Evolutionary conservation across 2,888 invertebrate species (phyloP), one percentile per base, ranked within the genome.

Genomic region (Stenodema calcarata): DNA sequence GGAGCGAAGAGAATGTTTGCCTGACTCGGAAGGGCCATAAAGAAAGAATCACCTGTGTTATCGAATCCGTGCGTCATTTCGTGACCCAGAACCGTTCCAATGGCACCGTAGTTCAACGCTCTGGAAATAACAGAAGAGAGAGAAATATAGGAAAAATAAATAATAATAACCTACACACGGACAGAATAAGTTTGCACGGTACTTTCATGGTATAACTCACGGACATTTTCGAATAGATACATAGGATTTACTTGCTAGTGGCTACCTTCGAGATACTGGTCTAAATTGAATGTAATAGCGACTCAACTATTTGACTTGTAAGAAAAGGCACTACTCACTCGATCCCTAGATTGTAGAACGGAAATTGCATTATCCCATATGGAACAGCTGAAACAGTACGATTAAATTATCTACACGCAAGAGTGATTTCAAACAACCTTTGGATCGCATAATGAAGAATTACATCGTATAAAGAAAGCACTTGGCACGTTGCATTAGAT

Each of bases 41-140:
- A 73, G 18, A 73, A 73, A 1, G 11, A 78, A 47, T 30, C 89
- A 91, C 94, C 91, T 90, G 90, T 92, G 89, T 93, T 93, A 88
- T 94, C 94, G 89, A 93, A 93, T 2, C 93, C 93, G 89, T 94
- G 94, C 0, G 93, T 93, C 87, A 93, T 90, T 89, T 94, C 96
- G 90, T 96, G 96, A 0, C 96, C 96, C 76, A 96, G 91, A 87
- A 96, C 93, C 0, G 95, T 93, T 1, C 96, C 96, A 89, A 96
- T 93, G 0, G 96, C 95, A 9, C 96, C 96, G 90, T 96, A 96
- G 91, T 96, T 95, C 47, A 96, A 91, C 1, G 95, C 95, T 90
- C 96, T 96, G 90, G 6, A 92, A 91, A 41, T 16, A 75, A 41
- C 7, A 7, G 18, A 1, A 62, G 7, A 35, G 7, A 35, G 35